These are phyloP conservation scores for Hydrophis major DNA, from an alignment of 2,797 vertebrate species.

Conservation along the genomic window DNA sequence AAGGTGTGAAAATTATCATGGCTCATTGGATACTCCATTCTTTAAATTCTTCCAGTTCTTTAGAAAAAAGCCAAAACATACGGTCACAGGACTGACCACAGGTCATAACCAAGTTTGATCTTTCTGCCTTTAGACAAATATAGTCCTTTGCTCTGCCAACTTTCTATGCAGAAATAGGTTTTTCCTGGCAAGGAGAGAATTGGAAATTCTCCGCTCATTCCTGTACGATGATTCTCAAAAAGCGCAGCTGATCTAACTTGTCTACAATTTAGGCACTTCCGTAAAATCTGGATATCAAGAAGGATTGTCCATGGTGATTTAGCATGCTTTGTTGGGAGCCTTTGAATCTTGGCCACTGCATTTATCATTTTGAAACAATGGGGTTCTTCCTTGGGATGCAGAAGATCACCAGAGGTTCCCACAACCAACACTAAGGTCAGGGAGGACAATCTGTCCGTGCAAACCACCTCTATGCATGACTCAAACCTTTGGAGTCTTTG, in stretches of 20 bases:
- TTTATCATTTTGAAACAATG: background rate
- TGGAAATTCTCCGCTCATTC: background rate
- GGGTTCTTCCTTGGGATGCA: background rate
- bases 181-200: background rate
- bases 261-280: background rate
- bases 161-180: background rate
- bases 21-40: background rate
- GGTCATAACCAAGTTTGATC: background rate
- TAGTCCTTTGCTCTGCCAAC: background rate
- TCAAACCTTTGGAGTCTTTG: background rate
- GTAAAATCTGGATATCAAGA: background rate
- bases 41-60: background rate
- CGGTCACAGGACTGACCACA: background rate
- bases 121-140: background rate
- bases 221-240: background rate
- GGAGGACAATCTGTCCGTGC: background rate
- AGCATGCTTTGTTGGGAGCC: rapidly evolving
- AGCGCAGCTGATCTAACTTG: background rate
- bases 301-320: background rate
- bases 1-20: background rate
- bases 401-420: background rate
- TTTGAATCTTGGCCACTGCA: background rate
- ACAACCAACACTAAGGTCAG: background rate
- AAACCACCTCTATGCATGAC: background rate
- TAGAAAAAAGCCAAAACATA: background rate